Evolutionary conservation across 2,797 vertebrate genomes (phyloP), one percentile per base, ranked within the genome.

Genomic region (Thripadectes ignobilis): DNA sequence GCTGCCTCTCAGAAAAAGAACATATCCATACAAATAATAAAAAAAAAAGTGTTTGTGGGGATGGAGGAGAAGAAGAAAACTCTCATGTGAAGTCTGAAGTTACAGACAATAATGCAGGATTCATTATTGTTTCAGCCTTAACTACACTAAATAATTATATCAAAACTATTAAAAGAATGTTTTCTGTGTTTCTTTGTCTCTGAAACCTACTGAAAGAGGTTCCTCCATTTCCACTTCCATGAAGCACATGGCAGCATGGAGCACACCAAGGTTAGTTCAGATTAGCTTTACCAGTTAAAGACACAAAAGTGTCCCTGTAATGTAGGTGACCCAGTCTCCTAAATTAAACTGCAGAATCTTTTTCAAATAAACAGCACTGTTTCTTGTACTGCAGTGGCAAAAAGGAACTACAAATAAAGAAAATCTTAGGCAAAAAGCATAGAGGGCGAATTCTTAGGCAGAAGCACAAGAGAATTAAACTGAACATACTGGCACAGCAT

Each of bases 391-490:
- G 88, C 65, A 52, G 58, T 34, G 51, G 72, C 43, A 86, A 67
- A 54, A 63, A 75, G 1, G 1, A 89, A 52, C 57, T 52, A 69
- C 2, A 3, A 80, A 89, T 23, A 85, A 51, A 87, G 68, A 55
- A 68, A 69, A 65, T 72, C 65, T 36, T 16, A 38, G n/a, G 49
- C 68, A 83, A 83, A 88, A 93, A 67, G 65, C 91, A 91, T 3
- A 55, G 63, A 67, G 26, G 17, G n/a, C 39, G 29, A 62, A 88
- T 91, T 92, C 83, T 85, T 67, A 74, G 54, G 88, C 65, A 88
- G 92, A 89, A 90, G 82, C 78, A 81, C 67, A 27, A 54, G 74
- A 89, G 89, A 95, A 90, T 94, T 86, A 91, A 93, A 84, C 46
- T 52, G 68, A 95, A 66, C 51, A 38, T 38, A 29, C 76, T 88